Percentiles rank a stretch among this genome's conserved stretches.
phyloP scores from a whole-genome alignment of 2,888 invertebrate species.

The Stenolophus ochropezus region DNA sequence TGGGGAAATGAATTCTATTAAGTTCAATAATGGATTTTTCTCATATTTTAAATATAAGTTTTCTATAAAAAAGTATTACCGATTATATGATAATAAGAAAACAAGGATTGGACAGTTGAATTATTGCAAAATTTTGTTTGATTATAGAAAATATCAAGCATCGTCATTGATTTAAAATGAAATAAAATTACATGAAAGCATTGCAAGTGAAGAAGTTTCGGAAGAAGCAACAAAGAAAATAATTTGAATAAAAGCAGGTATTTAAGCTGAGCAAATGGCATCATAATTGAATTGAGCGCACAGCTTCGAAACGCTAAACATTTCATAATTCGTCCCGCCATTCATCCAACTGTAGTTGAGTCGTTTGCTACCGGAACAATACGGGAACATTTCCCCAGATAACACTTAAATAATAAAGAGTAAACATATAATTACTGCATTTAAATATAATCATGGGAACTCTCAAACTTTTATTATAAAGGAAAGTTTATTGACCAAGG shows the following conservation, averaged over 20 bases:
- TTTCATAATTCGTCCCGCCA: slow-evolving; percentile 27
- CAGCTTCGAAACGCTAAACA: slow-evolving; percentile 5
- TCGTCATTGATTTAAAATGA: too few species aligned
- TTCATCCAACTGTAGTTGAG: neutral
- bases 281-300: neutral
- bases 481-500: slow-evolving; percentile 56
- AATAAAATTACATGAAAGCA: too few species aligned
- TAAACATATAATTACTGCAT: slow-evolving; percentile 49
- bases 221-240: neutral
- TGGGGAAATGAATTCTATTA: too few species aligned
- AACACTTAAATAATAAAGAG: slow-evolving; percentile 48
- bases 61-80: too few species aligned
- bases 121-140: too few species aligned
- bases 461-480: slow-evolving; percentile 45
- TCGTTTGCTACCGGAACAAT: slow-evolving; percentile 32
- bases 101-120: too few species aligned
- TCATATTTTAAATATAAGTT: too few species aligned
- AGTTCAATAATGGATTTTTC: too few species aligned
- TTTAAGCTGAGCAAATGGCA: slow-evolving; percentile 8
- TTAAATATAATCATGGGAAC: slow-evolving; percentile 58
- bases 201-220: neutral
- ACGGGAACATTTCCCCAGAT: slow-evolving; percentile 24
- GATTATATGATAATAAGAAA: too few species aligned
- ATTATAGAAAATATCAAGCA: too few species aligned
- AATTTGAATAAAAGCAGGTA: slow-evolving; percentile 2